Percentiles rank a stretch among this genome's conserved stretches.
Conservation (phyloP, 2,888 invertebrate genomes). For the Pyrocoelia pectoralis region DNA sequence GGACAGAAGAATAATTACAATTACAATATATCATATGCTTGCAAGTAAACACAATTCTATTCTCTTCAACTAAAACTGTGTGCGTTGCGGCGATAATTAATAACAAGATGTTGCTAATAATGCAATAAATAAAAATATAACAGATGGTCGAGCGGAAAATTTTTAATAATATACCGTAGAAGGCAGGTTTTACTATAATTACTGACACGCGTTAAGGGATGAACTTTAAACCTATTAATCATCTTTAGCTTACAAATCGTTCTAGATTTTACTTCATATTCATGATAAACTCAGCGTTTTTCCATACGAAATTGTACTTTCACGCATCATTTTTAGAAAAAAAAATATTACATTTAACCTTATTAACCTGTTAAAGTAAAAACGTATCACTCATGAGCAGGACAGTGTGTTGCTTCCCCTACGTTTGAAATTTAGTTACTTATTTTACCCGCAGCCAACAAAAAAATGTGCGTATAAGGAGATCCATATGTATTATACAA, state of each 20-base stretch:
- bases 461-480: slow-evolving; percentile 20
- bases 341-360: slow-evolving; percentile 38
- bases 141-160: slow-evolving; percentile 42
- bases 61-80: not conserved
- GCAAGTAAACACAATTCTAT: slow-evolving; percentile 17
- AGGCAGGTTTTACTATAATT: slow-evolving; percentile 30
- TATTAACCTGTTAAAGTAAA: slow-evolving; percentile 42
- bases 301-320: too few species aligned
- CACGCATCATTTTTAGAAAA: too few species aligned
- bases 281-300: too few species aligned
- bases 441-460: slow-evolving; percentile 26
- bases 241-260: too few species aligned
- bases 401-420: slow-evolving; percentile 40
- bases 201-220: slow-evolving; percentile 36
- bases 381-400: too few species aligned
- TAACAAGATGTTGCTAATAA: not conserved
- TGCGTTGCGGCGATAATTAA: not conserved
- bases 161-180: slow-evolving; percentile 39
- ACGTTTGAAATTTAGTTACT: slow-evolving; percentile 37
- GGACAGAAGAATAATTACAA: slow-evolving; percentile 27
- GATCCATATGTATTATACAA: slow-evolving; percentile 20
- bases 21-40: slow-evolving; percentile 20
- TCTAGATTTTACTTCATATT: too few species aligned
- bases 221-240: slow-evolving; percentile 19
- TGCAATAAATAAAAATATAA: slow-evolving; percentile 34